Evolutionary conservation across 2,888 invertebrate genomes (phyloP).

Genomic region (Antheraea yamamai): DNA sequence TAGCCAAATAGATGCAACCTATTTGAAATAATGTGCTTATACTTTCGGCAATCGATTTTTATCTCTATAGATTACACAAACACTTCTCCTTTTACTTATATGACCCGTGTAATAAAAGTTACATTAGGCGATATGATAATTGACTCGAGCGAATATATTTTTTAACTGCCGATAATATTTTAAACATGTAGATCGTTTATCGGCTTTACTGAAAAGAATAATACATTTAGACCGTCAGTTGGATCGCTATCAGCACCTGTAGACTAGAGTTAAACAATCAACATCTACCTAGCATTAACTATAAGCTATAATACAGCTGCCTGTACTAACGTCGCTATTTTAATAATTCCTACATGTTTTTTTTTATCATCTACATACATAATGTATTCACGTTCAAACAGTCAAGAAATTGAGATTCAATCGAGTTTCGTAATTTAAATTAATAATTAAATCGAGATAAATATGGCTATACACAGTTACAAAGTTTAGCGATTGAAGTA

Average conservation of each 20-base stretch:
- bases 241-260: conserved; percentile 64
- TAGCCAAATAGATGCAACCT: no score
- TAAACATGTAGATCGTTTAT: conserved; percentile 21
- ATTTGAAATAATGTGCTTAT: no score
- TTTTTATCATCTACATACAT: background rate
- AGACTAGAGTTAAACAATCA: conserved; percentile 64
- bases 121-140: background rate
- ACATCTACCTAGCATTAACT: conserved; percentile 65
- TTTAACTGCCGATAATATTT: conserved; percentile 1
- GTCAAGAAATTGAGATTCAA: conserved; percentile 9
- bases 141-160: background rate
- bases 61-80: background rate
- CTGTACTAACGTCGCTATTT: conserved; percentile 40
- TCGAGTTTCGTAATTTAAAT: background rate
- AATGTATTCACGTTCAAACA: background rate
- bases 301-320: conserved; percentile 70
- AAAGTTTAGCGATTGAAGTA: background rate
- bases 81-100: background rate
- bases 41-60: no score
- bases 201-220: background rate
- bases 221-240: conserved; percentile 43
- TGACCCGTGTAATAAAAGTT: background rate
- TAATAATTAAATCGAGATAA: background rate
- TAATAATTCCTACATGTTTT: conserved; percentile 26
- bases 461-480: background rate